Percentiles rank a stretch among this genome's conserved stretches.
Evolutionary conservation across 2,797 vertebrate species (phyloP).

Genomic region (Eulemur mongoz): DNA sequence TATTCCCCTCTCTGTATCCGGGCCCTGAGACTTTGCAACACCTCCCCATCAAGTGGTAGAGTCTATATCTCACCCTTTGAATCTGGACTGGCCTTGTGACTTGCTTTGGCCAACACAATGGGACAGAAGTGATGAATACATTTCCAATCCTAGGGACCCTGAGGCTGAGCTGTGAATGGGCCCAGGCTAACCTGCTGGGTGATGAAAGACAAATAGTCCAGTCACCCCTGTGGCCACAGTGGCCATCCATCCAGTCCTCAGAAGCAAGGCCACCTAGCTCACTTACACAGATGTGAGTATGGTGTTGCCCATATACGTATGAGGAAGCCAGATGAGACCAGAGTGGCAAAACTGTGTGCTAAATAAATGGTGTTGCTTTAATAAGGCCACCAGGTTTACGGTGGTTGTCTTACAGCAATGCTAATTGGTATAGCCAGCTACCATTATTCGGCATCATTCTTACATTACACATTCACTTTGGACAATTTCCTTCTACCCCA

Average conservation of each 20-base stretch:
- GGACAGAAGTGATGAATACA: not conserved
- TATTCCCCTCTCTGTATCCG: not conserved
- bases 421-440: not conserved
- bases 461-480: not conserved
- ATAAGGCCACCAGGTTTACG: not conserved
- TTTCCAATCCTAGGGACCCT: not conserved
- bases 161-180: not conserved
- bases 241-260: not conserved
- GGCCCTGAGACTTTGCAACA: not conserved
- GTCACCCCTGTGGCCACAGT: not conserved
- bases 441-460: not conserved
- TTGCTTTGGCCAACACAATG: not conserved
- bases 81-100: not conserved
- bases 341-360: not conserved
- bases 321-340: not conserved
- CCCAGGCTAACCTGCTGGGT: not conserved
- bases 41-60: no score
- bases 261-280: not conserved
- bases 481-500: not conserved
- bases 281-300: not conserved
- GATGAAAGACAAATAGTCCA: not conserved
- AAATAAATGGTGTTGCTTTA: not conserved
- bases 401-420: not conserved
- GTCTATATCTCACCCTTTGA: not conserved
- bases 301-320: not conserved